Conservation (phyloP, 92 coral and sea anemone species). For the Anthopleura xanthogrammica region DNA sequence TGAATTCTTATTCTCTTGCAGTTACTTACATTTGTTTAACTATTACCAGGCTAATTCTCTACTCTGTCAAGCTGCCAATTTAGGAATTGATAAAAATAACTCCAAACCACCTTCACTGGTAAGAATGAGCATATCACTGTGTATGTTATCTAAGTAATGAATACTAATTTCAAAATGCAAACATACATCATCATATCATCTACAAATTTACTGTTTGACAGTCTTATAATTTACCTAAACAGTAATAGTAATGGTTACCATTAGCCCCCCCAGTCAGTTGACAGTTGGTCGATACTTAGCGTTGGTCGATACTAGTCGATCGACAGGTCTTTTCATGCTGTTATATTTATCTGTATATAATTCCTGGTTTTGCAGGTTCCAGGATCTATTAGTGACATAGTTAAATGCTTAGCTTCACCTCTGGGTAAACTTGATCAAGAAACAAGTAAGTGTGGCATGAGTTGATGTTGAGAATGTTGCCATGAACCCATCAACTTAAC, state of each 20-base stretch:
- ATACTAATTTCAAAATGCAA: too few relatives aligned
- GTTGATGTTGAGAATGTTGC: too few relatives aligned
- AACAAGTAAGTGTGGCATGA: slow-evolving; percentile 16
- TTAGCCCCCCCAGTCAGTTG: too few relatives aligned
- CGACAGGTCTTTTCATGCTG: not conserved
- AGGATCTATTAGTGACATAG: slow-evolving; percentile 29
- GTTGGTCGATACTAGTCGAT: too few relatives aligned
- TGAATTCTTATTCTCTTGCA: too few relatives aligned
- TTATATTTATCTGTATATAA: not conserved
- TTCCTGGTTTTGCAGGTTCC: slow-evolving; percentile 5
- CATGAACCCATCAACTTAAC: too few relatives aligned
- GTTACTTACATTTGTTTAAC: not conserved
- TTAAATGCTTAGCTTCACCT: slow-evolving; percentile 33
- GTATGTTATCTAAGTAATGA: not conserved
- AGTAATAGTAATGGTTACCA: too few relatives aligned
- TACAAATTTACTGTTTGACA: too few relatives aligned
- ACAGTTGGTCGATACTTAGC: too few relatives aligned
- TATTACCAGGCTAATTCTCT: slow-evolving; percentile 78
- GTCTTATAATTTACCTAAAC: too few relatives aligned
- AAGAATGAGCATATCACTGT: not conserved
- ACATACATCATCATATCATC: too few relatives aligned
- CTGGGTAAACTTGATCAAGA: slow-evolving; percentile 30
- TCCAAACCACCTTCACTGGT: slow-evolving; percentile 18
- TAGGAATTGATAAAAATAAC: slow-evolving; percentile 44
- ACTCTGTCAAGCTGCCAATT: slow-evolving; percentile 75